These are phyloP conservation scores for Drosophila ezoana DNA, from an alignment of 2,888 invertebrate species.

Conservation along the genomic window DNA sequence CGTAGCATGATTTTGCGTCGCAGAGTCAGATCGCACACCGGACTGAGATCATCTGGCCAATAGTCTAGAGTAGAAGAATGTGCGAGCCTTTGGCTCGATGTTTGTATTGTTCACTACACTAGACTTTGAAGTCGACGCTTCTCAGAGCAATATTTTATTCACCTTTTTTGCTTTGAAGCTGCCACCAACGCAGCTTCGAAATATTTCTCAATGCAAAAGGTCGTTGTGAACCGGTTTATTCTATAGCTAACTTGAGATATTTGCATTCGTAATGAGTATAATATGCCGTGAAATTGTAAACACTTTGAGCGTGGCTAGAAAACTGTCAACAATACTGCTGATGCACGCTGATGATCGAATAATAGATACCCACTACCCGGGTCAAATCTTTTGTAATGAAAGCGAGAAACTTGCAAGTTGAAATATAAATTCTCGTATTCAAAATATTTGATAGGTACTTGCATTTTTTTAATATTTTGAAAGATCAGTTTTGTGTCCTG, in stretches of 20 bases:
- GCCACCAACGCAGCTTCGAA: conserved; percentile 72
- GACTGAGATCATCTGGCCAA: conserved; percentile 68
- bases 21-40: conserved; percentile 43
- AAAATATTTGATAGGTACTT: too few relatives aligned
- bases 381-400: neutral
- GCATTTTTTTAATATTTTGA: too few relatives aligned
- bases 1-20: conserved; percentile 60
- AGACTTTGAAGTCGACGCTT: conserved; percentile 26
- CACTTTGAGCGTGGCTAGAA: conserved; percentile 49
- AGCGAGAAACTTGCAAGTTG: too few relatives aligned
- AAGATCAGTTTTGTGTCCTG: too few relatives aligned
- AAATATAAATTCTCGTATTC: too few relatives aligned
- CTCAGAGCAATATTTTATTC: conserved; percentile 47
- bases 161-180: conserved; percentile 35
- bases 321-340: conserved; percentile 11
- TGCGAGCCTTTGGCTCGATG: conserved; percentile 18
- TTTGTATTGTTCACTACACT: conserved; percentile 38
- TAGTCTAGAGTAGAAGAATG: conserved; percentile 26
- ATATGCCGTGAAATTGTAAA: conserved; percentile 77
- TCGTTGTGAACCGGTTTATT: conserved; percentile 72
- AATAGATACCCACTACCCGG: neutral
- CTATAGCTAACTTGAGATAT: conserved; percentile 43
- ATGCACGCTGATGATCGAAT: neutral
- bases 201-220: conserved; percentile 73
- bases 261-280: conserved; percentile 74